Evolutionary conservation across 2,797 vertebrate genomes (phyloP), one percentile per base, ranked within the genome.

Genomic region (Syndactyla subalaris): DNA sequence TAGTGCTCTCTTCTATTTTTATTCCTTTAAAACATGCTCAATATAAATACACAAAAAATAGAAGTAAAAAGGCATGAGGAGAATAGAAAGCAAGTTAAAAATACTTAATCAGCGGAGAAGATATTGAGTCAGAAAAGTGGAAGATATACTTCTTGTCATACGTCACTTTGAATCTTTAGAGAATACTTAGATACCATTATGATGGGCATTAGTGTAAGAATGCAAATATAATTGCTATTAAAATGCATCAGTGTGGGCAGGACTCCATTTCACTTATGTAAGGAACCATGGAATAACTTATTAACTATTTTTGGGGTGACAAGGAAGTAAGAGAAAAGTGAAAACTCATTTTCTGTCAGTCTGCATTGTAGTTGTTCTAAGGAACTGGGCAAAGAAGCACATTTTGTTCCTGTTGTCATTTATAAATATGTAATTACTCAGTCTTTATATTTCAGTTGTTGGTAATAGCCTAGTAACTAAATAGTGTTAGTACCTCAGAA

Each of bases 21-120:
- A 77, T 85, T 95, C 66, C 45, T 90, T 89, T 84, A 95, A 94
- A 55, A 95, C 57, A 36, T 32, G 48, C 83, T 95, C 96, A 95
- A 88, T 92, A 68, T 87, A 82, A 89, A 72, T 75, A 43, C 46
- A 38, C 78, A 45, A 52, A 97, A 94, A 95, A 67, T 16, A 48
- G 90, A 93, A 93, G 49, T 22, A 57, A 85, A 93, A 95, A 93
- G 39, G 18, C 49, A 51, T 49, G 58, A 85, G 26, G 20, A 78
- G 38, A 90, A 82, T 57, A 67, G 51, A 88, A 81, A 78, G 38
- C 12, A 27, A 85, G 58, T 74, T 87, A 89, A 93, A 96, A 95
- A 75, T 85, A 85, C 12, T 84, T 86, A 20, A 67, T 43, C 45
- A 89, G 45, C 26, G 34, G 82, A 73, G 45, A 84, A 86, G 38